Evolutionary conservation across 1,140 invertebrate species (phyloP).

Genomic region (Drosophila melanica): DNA sequence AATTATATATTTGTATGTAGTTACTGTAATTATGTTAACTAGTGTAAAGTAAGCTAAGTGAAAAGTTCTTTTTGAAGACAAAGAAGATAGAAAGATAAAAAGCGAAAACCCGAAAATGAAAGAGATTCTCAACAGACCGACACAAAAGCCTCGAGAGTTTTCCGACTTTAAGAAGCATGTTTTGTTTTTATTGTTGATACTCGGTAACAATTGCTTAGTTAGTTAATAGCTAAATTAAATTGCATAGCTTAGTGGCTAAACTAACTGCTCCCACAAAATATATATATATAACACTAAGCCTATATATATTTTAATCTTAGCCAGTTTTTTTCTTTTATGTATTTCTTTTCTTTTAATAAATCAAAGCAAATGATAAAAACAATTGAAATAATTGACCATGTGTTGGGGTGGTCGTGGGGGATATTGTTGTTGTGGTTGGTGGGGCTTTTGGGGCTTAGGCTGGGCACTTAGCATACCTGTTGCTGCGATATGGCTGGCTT

Average conservation of each 20-base stretch:
- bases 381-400: conserved; percentile 33
- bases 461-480: conserved; percentile 80
- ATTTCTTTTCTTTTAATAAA: conserved; percentile 4
- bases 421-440: background rate
- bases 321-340: conserved; percentile 9
- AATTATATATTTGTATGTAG: conserved; percentile 16
- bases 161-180: conserved; percentile 17
- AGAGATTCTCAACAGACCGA: conserved; percentile 29
- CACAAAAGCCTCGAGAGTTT: conserved; percentile 35
- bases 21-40: conserved; percentile 19
- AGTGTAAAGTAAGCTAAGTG: conserved; percentile 11
- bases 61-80: background rate
- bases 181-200: conserved; percentile 28
- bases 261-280: conserved; percentile 22
- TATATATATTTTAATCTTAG: conserved; percentile 21
- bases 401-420: background rate
- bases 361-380: conserved; percentile 27
- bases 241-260: conserved; percentile 36
- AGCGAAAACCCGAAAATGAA: conserved; percentile 7
- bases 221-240: conserved; percentile 40
- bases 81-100: background rate
- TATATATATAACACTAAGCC: conserved; percentile 30
- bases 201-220: conserved; percentile 36
- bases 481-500: conserved; percentile 85
- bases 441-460: conserved; percentile 3